phyloP scores from a whole-genome alignment of 2,888 invertebrate species.

The Drosophila merina region DNA sequence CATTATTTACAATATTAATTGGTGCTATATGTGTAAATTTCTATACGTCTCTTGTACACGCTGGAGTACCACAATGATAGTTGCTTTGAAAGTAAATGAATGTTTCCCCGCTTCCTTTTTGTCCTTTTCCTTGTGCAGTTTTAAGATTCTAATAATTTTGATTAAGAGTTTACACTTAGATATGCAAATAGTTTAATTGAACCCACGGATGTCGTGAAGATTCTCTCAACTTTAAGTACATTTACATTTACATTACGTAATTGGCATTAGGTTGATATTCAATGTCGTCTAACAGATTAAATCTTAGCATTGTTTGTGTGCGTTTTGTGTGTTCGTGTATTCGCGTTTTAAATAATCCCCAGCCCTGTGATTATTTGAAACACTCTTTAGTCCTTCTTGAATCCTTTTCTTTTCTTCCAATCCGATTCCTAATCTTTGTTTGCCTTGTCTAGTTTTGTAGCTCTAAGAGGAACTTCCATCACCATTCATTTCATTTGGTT shows the following conservation, averaged over 20 bases:
- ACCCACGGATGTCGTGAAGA: conserved; percentile 7
- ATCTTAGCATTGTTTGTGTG: conserved; percentile 8
- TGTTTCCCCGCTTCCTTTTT: conserved; percentile 25
- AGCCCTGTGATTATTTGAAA: conserved; percentile 75
- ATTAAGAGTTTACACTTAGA: conserved; percentile 63
- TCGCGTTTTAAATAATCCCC: conserved; percentile 68
- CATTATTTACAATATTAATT: conserved; percentile 72
- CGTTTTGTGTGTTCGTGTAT: conserved; percentile 13
- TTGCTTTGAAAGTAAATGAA: conserved; percentile 53
- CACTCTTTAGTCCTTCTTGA: conserved; percentile 36
- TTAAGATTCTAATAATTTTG: conserved; percentile 51
- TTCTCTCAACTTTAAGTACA: conserved; percentile 40
- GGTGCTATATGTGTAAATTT: conserved; percentile 54
- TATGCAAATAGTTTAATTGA: conserved; percentile 60
- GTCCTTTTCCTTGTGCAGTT: conserved; percentile 26
- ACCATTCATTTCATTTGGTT: conserved; percentile 40
- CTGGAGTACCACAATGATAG: conserved; percentile 33
- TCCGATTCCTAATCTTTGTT: conserved; percentile 5
- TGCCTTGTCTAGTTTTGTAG: conserved; percentile 53
- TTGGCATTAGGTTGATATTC: conserved; percentile 34
- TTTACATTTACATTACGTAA: conserved; percentile 29
- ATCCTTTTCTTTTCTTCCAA: conserved; percentile 6
- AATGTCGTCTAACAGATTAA: conserved; percentile 38
- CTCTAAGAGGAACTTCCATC: conserved; percentile 70
- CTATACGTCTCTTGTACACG: conserved; percentile 36